These are phyloP conservation scores for Poecilus cupreus DNA, from an alignment of 2,888 invertebrate species.

Conservation along the genomic window DNA sequence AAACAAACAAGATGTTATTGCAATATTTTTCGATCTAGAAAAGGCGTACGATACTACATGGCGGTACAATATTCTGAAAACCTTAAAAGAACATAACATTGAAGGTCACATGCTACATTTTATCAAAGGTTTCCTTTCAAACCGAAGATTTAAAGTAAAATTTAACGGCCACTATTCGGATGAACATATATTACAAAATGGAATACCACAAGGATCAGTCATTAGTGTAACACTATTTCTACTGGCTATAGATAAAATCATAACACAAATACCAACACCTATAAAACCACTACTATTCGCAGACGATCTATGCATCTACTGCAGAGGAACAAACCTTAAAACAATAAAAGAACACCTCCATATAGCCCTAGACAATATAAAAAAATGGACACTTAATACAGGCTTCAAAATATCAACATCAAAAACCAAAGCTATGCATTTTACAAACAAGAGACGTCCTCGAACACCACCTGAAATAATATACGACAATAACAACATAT, in stretches of 20 bases:
- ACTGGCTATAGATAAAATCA: neutral
- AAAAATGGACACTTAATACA: neutral
- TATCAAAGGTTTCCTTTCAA: neutral
- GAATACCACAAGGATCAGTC: slow-evolving; percentile 2
- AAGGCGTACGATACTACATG: too few relatives aligned
- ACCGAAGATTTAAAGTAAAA: neutral
- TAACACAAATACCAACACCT: neutral
- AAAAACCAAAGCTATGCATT: neutral
- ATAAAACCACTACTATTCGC: slow-evolving; percentile 3
- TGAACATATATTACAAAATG: neutral
- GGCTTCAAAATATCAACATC: neutral
- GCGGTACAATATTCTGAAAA: neutral
- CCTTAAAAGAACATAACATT: neutral
- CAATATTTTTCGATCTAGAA: neutral
- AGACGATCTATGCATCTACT: neutral
- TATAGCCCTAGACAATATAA: neutral
- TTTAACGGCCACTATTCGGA: neutral
- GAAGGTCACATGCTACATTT: neutral
- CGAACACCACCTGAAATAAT: neutral
- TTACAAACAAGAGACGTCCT: neutral
- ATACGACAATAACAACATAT: neutral
- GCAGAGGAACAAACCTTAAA: neutral
- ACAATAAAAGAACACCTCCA: neutral
- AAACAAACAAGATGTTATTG: neutral
- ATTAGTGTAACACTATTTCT: slow-evolving; percentile 12